Evolutionary conservation across 2,797 vertebrate species (phyloP), one percentile per base, ranked within the genome.

Genomic region (Arctocebus calabarensis): DNA sequence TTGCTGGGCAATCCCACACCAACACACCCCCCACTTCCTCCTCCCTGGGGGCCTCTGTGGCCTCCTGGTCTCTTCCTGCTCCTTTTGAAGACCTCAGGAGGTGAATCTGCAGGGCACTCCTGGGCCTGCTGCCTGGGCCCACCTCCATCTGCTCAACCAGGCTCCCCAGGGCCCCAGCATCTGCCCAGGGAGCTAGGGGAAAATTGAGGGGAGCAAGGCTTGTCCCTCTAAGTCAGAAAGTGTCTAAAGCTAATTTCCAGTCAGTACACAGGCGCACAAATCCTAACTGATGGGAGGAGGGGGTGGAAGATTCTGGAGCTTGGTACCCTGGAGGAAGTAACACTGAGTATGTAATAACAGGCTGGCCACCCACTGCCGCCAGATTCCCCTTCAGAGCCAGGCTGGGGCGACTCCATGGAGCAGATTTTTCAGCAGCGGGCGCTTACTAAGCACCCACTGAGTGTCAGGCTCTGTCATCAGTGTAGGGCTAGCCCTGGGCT

Each of bases 401-500:
- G 75, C 59, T 2, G 0, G 16, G 61, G 23, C 22, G 0, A 7
- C 37, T 29, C 32, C 40, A 2, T 0, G 1, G 64, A 3, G 45
- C 68, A 52, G 37, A 12, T 7, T 74, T 59, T 5, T 3, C 13
- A 27, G 40, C 66, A 25, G 22, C 10, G 25, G 29, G n/a, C 1
- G 9, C 77, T 62, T 16, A 17, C 19, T 13, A 4, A 52, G 57
- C 4, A 23, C 14, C 64, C 73, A 25, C 14, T 0, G 9, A 37
- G 45, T 4, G 9, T 20, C 12, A 3, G 64, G 45, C 9, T 16
- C 3, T 22, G 25, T 45, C n/a, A 0, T 48, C 3, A 0, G 34
- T 0, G 17, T 5, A 27, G 71, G 55, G 2, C 14, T 3, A n/a
- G 20, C 27, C 3, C 2, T 0, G 8, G 43, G 61, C 55, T 37